phyloP scores from a whole-genome alignment of 2,797 vertebrate genomes.

The Eremophila alpestris region DNA sequence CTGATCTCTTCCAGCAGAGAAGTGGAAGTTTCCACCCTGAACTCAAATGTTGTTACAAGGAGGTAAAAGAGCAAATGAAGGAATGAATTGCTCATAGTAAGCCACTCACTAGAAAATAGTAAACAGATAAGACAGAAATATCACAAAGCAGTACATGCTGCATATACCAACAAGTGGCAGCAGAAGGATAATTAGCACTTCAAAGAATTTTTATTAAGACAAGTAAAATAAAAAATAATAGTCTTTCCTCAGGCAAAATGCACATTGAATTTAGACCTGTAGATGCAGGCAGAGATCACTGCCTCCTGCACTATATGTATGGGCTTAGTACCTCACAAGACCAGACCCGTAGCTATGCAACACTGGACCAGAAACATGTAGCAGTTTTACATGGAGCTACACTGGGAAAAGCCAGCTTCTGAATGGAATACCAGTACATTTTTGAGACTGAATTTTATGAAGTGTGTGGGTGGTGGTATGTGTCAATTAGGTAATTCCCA shows the following conservation, averaged over 20 bases:
- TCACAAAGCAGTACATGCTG: not conserved
- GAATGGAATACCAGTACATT: not conserved
- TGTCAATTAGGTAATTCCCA: conserved; percentile 37
- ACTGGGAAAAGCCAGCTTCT: not conserved
- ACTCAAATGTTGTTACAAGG: conserved; percentile 28
- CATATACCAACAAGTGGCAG: not conserved
- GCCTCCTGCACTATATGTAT: not conserved
- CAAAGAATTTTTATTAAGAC: conserved; percentile 12
- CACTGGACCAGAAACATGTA: not conserved
- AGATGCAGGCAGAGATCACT: not conserved
- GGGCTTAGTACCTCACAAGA: not conserved
- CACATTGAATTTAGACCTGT: not conserved
- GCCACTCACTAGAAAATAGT: conserved; percentile 9
- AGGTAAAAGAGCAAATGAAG: conserved; percentile 16
- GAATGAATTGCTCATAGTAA: conserved; percentile 37
- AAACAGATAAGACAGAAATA: conserved; percentile 18
- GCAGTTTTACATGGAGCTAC: not conserved
- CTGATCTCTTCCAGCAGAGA: conserved; percentile 37
- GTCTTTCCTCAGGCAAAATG: not conserved
- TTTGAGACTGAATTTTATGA: conserved; percentile 9
- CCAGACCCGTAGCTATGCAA: not conserved
- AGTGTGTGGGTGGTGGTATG: conserved; percentile 16
- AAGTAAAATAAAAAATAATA: not conserved
- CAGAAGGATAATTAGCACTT: conserved; percentile 29
- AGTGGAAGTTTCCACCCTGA: conserved; percentile 64